These are phyloP conservation scores for Acanthurus tractus DNA, from an alignment of 2,797 vertebrate species.

Conservation along the genomic window DNA sequence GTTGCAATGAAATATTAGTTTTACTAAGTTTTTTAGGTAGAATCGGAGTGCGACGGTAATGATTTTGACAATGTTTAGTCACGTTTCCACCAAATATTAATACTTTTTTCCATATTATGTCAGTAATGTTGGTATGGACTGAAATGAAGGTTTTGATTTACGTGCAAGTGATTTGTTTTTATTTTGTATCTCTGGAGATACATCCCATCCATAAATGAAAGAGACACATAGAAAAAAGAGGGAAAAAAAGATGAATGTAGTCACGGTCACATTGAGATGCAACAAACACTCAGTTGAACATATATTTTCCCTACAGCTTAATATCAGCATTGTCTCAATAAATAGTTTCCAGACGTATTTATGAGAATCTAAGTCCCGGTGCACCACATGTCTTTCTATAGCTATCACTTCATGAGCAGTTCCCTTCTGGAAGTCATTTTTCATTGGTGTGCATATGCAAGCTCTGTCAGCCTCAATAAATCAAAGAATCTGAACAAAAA, in stretches of 20 bases:
- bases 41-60: background rate
- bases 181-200: slow-evolving; percentile 16
- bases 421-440: slow-evolving; percentile 40
- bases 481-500: slow-evolving; percentile 23
- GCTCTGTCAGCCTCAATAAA: slow-evolving; percentile 5
- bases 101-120: background rate
- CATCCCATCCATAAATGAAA: slow-evolving; percentile 13
- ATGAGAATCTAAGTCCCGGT: slow-evolving; percentile 29
- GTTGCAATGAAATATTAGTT: background rate
- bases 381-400: slow-evolving; percentile 27
- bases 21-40: background rate
- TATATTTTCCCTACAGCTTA: slow-evolving; percentile 15
- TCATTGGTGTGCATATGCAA: slow-evolving; percentile 28
- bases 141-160: background rate
- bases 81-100: background rate
- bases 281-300: slow-evolving; percentile 29
- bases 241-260: background rate
- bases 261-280: slow-evolving; percentile 23
- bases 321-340: slow-evolving; percentile 7
- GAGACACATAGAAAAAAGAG: background rate
- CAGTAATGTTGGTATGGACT: background rate
- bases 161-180: slow-evolving; percentile 13
- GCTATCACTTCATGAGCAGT: background rate
- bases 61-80: background rate
- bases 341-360: slow-evolving; percentile 45